Evolutionary conservation across 2,113 vertebrate species (phyloP).

Genomic region (Xiphophorus maculatus): DNA sequence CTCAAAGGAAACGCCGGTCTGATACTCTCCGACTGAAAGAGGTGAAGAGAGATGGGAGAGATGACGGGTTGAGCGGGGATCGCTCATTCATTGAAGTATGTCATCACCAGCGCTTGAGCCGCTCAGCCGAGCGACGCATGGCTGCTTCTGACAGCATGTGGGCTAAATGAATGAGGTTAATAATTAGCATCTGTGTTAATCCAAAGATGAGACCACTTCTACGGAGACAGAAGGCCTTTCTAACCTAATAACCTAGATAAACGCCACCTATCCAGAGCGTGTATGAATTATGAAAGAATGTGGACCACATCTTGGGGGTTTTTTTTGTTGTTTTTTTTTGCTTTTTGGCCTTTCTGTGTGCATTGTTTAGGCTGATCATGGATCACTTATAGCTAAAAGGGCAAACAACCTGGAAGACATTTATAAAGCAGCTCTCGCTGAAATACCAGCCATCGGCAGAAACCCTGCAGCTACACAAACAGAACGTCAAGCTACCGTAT

Average conservation of each 20-base stretch:
- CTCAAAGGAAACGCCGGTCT: conserved; percentile 13
- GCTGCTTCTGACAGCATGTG: conserved; percentile 30
- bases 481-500: conserved; percentile 26
- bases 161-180: conserved; percentile 59
- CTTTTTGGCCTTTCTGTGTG: conserved; percentile 41
- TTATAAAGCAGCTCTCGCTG: conserved; percentile 31
- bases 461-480: conserved; percentile 21
- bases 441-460: conserved; percentile 23
- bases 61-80: conserved; percentile 10
- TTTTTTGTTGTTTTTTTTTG: background rate
- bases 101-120: conserved; percentile 18
- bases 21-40: background rate
- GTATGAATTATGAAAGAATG: background rate
- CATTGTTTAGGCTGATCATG: conserved; percentile 44
- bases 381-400: conserved; percentile 52
- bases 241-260: conserved; percentile 6
- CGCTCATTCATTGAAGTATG: conserved; percentile 26
- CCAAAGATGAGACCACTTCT: conserved; percentile 26
- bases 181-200: conserved; percentile 59
- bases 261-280: background rate
- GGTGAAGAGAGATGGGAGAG: background rate
- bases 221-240: conserved; percentile 22
- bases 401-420: conserved; percentile 53
- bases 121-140: background rate
- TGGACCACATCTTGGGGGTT: conserved; percentile 4